Base-by-base conservation (phyloP, 2,888 invertebrate genomes). In the Philaethria dido region DNA sequence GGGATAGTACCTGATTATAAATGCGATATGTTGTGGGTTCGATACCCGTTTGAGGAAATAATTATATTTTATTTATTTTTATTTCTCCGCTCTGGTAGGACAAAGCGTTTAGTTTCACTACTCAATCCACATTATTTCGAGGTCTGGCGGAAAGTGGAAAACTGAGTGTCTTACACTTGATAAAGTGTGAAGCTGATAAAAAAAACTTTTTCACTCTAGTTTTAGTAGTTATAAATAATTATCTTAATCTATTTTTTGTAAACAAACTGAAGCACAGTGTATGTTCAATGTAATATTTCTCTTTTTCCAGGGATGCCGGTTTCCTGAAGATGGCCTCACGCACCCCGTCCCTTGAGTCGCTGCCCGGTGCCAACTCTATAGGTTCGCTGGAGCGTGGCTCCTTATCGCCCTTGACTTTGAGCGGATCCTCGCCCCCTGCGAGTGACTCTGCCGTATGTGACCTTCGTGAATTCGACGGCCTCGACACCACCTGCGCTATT, bases 261-360 rank as follows among this genome's bases (percentile, higher is more conserved):
- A 52, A 52, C 29, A 52, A 11, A n/a, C n/a, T 25, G 5, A 48
- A 22, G 5, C 1, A 36, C 36, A 13, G 18, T 39, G 4, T 57
- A 22, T 57, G 13, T 39, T 33, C 8, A 33, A 33, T 18, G 3
- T 20, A 18, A 4, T 52, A 9, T 33, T 81, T 86, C 80, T 82
- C 75, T 92, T 92, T 89, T 95, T 94, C 44, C 94, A 96, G 96
- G 96, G 95, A 96, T 96, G 96, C 95, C 94, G 96, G 95, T 95
- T 95, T 95, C 95, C 94, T 96, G 95, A 97, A 96, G 95, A 97
- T 97, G 97, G 97, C 97, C 95, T 97, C 97, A 93, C 94, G 94
- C 92, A 97, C 97, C 93, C 97, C 97, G 93, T 98, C 97, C 93
- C 94, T 97, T 94, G 98, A 97, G 94, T 98, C 97, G 93, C 94